phyloP scores from a whole-genome alignment of 2,888 invertebrate genomes.

The Dynastes grantii region DNA sequence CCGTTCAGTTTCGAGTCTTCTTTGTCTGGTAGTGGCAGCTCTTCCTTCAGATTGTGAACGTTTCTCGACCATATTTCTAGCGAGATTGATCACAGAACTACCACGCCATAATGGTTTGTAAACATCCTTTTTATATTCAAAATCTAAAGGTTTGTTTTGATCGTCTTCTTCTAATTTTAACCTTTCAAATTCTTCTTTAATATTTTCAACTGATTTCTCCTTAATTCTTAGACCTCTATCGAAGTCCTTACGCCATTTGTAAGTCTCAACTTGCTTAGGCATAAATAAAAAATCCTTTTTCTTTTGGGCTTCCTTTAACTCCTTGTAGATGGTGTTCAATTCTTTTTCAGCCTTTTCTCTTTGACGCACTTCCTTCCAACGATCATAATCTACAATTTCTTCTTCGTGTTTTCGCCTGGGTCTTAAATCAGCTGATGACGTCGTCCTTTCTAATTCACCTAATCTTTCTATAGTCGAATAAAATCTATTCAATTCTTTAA shows the following conservation, averaged over 20 bases:
- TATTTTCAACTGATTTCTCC: slow-evolving; percentile 91
- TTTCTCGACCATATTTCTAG: slow-evolving; percentile 79
- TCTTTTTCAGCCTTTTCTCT: slow-evolving; percentile 89
- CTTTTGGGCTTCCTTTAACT: slow-evolving; percentile 84
- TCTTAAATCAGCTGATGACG: slow-evolving; percentile 80
- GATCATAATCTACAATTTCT: slow-evolving; percentile 89
- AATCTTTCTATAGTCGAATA: slow-evolving; percentile 90
- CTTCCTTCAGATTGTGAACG: slow-evolving; percentile 70
- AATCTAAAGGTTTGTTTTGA: slow-evolving; percentile 68
- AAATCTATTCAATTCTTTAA: slow-evolving; percentile 88
- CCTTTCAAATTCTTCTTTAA: slow-evolving; percentile 84
- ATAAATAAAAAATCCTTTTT: slow-evolving; percentile 89
- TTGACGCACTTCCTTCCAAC: slow-evolving; percentile 86
- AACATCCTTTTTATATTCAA: slow-evolving; percentile 75
- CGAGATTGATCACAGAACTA: slow-evolving; percentile 86
- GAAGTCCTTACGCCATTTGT: slow-evolving; percentile 83
- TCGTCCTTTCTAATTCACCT: slow-evolving; percentile 84
- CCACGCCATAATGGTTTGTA: slow-evolving; percentile 90
- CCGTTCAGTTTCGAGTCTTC: slow-evolving; percentile 63
- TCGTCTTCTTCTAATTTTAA: slow-evolving; percentile 72
- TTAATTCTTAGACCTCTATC: slow-evolving; percentile 86
- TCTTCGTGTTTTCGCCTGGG: slow-evolving; percentile 83
- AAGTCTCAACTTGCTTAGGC: slow-evolving; percentile 81
- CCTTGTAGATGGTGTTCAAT: slow-evolving; percentile 82
- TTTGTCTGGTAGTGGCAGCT: slow-evolving; percentile 62